Conservation (phyloP, 2,113 vertebrate genomes). For the Takifugu flavidus region DNA sequence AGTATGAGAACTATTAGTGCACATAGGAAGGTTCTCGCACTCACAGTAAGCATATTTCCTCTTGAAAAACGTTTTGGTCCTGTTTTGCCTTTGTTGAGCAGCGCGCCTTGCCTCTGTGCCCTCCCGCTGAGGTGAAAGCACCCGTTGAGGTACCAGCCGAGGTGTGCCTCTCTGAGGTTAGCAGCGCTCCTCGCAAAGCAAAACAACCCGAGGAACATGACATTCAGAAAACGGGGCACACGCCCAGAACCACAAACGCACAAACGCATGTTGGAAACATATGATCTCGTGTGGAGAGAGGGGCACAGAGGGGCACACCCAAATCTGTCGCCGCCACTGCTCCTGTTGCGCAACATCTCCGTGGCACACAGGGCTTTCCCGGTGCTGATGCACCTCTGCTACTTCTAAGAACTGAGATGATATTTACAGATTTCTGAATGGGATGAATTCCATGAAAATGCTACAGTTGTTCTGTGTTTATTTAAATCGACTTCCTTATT, state of each 20-base stretch:
- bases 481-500: no score
- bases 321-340: slow-evolving; percentile 46
- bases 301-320: slow-evolving; percentile 71
- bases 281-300: slow-evolving; percentile 69
- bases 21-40: slow-evolving; percentile 13
- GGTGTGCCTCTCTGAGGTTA: slow-evolving; percentile 73
- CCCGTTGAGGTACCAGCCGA: slow-evolving; percentile 54
- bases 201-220: slow-evolving; percentile 68
- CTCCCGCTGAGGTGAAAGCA: slow-evolving; percentile 20
- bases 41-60: neutral
- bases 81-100: neutral
- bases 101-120: neutral
- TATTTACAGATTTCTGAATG: no score
- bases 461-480: no score
- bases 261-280: slow-evolving; percentile 70
- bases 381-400: slow-evolving; percentile 14
- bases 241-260: slow-evolving; percentile 79
- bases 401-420: slow-evolving; percentile 10
- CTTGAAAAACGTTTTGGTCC: neutral
- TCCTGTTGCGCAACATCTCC: slow-evolving; percentile 39
- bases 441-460: no score
- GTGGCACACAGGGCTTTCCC: slow-evolving; percentile 53
- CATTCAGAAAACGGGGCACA: slow-evolving; percentile 70
- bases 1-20: slow-evolving; percentile 31
- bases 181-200: slow-evolving; percentile 55